A percentile compares a stretch with the other conserved stretches of the same genome.
These are phyloP conservation scores for Prochilodus magdalenae DNA, from an alignment of 2,113 vertebrate species.

Conservation along the genomic window DNA sequence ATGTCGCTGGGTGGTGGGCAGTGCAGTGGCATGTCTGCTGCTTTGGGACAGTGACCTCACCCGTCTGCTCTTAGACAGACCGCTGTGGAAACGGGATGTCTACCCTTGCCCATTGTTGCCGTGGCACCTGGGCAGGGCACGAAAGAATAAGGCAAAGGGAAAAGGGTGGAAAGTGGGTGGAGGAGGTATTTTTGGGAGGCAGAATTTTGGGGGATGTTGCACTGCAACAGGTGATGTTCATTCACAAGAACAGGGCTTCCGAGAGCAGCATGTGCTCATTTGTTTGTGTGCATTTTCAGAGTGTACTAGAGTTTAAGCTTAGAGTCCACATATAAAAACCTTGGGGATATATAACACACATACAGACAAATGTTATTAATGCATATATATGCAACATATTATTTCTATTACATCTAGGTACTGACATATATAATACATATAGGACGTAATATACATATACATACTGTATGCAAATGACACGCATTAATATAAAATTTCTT, in stretches of 20 bases:
- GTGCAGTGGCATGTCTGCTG: slow-evolving; percentile 39
- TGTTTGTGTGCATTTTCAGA: not conserved
- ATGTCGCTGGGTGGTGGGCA: slow-evolving; percentile 16
- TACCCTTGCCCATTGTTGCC: slow-evolving; percentile 72
- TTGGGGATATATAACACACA: no score
- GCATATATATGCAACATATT: no score
- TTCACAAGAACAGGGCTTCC: slow-evolving; percentile 71
- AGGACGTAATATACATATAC: no score
- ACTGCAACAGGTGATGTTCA: slow-evolving; percentile 78
- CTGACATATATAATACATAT: not conserved
- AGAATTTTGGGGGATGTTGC: slow-evolving; percentile 61
- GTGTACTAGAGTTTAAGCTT: no score
- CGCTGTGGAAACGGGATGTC: slow-evolving; percentile 69
- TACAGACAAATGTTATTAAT: no score
- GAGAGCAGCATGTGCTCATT: slow-evolving; percentile 17
- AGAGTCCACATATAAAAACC: no score
- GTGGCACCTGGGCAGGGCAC: slow-evolving; percentile 64
- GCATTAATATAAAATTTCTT: no score
- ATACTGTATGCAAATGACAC: no score
- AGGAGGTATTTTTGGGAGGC: slow-evolving; percentile 44
- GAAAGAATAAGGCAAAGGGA: not conserved
- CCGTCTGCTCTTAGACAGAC: slow-evolving; percentile 48
- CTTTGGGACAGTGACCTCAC: slow-evolving; percentile 68
- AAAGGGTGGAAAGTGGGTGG: not conserved
- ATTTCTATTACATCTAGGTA: not conserved